A percentile compares a stretch with the other conserved stretches of the same genome.
Evolutionary conservation across 2,888 invertebrate species (phyloP).

Genomic region (Daptonema setosum): DNA sequence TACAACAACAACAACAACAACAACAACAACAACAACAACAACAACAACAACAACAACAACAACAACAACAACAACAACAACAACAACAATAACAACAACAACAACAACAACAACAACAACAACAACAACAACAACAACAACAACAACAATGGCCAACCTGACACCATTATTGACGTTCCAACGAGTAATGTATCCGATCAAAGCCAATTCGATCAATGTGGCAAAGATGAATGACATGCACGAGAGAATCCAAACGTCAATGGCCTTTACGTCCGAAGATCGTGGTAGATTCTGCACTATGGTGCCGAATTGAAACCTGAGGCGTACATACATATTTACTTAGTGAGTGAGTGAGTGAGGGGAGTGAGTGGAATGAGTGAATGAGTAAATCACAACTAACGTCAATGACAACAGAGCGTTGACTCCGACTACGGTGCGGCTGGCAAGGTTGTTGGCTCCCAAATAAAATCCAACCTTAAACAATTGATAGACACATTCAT

Average conservation of each 20-base stretch:
- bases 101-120: background rate
- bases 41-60: background rate
- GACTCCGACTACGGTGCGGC: constrained; percentile 26
- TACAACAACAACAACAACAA: background rate
- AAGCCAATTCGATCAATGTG: constrained; percentile 23
- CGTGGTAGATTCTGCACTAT: constrained; percentile 25
- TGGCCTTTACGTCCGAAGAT: constrained; percentile 26
- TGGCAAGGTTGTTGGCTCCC: constrained; percentile 24
- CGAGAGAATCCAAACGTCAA: constrained; percentile 25
- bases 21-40: background rate
- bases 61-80: background rate
- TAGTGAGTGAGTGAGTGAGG: too few relatives aligned
- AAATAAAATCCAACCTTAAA: constrained; percentile 24
- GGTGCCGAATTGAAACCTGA: constrained; percentile 23
- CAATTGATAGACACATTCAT: background rate
- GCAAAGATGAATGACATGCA: constrained; percentile 27
- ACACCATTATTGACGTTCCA: background rate
- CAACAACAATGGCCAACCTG: background rate
- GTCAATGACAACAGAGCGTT: constrained; percentile 21
- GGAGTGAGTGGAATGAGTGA: too few relatives aligned
- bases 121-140: too few relatives aligned
- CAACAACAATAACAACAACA: background rate
- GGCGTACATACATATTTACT: too few relatives aligned
- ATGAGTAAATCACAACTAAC: constrained; percentile 9
- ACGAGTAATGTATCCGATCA: constrained; percentile 18